These are phyloP conservation scores for Neodontobutis hainanensis DNA, from an alignment of 2,113 vertebrate genomes.

Conservation along the genomic window DNA sequence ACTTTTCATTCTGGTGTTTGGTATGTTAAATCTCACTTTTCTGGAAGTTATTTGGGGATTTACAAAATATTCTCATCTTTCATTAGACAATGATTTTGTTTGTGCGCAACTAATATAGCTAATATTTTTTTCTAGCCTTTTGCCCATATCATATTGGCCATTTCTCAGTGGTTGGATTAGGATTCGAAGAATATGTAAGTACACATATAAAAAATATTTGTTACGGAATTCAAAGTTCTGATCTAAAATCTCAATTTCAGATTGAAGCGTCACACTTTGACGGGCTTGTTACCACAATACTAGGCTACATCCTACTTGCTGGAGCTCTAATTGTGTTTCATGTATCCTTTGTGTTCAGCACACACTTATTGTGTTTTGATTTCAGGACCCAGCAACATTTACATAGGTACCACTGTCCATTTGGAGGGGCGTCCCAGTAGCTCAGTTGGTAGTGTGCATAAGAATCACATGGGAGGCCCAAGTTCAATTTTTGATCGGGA, in stretches of 20 bases:
- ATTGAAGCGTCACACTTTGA: slow-evolving; percentile 95
- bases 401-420: too few species aligned
- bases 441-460: too few species aligned
- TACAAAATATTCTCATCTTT: too few species aligned
- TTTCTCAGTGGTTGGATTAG: slow-evolving; percentile 94
- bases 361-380: background rate
- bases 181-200: slow-evolving; percentile 96
- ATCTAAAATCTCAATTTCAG: slow-evolving; percentile 68
- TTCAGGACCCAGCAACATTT: background rate
- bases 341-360: slow-evolving; percentile 85
- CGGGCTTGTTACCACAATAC: slow-evolving; percentile 93
- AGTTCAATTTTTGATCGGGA: too few species aligned
- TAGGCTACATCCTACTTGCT: slow-evolving; percentile 93
- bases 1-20: slow-evolving; percentile 96
- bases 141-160: slow-evolving; percentile 97
- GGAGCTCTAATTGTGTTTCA: slow-evolving; percentile 92
- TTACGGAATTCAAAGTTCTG: background rate
- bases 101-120: background rate
- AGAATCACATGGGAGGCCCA: too few species aligned
- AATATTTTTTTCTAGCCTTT: slow-evolving; percentile 80
- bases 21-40: slow-evolving; percentile 73
- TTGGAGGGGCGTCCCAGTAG: too few species aligned
- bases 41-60: background rate
- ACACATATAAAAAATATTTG: background rate
- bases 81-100: too few species aligned